Evolutionary conservation across 2,888 invertebrate genomes (phyloP).

Genomic region (Pasiphila rectangulata): DNA sequence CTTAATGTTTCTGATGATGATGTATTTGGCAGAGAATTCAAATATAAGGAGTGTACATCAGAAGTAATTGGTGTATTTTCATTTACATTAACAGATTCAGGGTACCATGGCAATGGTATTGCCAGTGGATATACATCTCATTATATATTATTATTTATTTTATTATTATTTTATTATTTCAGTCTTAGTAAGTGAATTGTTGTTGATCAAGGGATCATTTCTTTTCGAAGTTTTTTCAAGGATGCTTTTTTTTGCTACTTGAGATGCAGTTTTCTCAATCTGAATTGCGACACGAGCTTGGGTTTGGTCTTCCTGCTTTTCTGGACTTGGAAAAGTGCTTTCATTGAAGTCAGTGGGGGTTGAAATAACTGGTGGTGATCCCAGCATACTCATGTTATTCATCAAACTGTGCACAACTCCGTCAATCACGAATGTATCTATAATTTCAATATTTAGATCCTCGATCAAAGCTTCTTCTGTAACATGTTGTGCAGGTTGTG

Average conservation of each 20-base stretch:
- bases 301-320: background rate
- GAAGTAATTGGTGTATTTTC: background rate
- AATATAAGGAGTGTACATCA: background rate
- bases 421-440: slow-evolving; percentile 2
- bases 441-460: slow-evolving; percentile 2
- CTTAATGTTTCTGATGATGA: background rate
- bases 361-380: too few species aligned
- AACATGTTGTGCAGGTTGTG: too few species aligned
- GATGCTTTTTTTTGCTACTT: background rate
- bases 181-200: too few species aligned
- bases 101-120: background rate
- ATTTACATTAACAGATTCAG: background rate
- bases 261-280: background rate
- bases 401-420: too few species aligned
- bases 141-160: too few species aligned
- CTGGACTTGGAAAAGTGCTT: slow-evolving; percentile 1
- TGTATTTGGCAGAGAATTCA: background rate
- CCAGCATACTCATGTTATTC: too few species aligned
- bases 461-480: slow-evolving; percentile 4
- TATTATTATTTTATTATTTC: too few species aligned
- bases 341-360: background rate
- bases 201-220: background rate
- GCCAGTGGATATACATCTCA: background rate
- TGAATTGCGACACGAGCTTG: background rate
- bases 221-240: background rate